These are phyloP conservation scores for Buathra laborator DNA, from an alignment of 2,888 invertebrate genomes.

Conservation along the genomic window DNA sequence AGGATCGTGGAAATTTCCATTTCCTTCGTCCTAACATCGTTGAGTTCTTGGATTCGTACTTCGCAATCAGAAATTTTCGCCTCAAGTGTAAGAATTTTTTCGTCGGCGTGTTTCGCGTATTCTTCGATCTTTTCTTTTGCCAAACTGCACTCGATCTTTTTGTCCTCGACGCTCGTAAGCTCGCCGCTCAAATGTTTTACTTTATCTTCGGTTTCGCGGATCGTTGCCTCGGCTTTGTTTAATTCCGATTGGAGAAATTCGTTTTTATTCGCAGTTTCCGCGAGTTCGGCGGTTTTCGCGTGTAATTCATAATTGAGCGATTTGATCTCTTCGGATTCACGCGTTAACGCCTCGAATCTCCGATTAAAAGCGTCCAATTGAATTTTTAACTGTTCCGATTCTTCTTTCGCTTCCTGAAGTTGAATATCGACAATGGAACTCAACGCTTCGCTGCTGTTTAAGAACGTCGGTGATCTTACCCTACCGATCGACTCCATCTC, in stretches of 20 bases:
- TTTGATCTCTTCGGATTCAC: conserved; percentile 49
- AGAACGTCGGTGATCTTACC: conserved; percentile 60
- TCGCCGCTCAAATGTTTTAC: conserved; percentile 2
- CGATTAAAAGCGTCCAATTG: conserved; percentile 63
- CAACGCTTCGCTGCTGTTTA: conserved; percentile 79
- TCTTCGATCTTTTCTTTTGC: conserved; percentile 39
- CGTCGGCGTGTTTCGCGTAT: conserved; percentile 25
- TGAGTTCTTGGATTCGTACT: conserved; percentile 56
- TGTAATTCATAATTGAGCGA: conserved; percentile 26
- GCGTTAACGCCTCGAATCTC: conserved; percentile 46
- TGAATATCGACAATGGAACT: conserved; percentile 83
- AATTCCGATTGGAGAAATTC: conserved; percentile 6
- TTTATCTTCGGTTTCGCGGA: conserved; percentile 10
- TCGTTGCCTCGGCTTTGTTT: background rate
- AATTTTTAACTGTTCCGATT: conserved; percentile 71
- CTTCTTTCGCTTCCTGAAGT: conserved; percentile 83
- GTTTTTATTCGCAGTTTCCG: no score
- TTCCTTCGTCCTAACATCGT: conserved; percentile 10
- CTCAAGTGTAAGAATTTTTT: conserved; percentile 28
- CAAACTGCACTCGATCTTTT: conserved; percentile 2
- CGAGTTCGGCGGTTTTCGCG: background rate
- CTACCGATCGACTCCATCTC: conserved; percentile 75
- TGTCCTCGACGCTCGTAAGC: conserved; percentile 22
- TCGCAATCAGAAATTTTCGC: conserved; percentile 27
- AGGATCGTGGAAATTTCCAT: conserved; percentile 19